These are phyloP conservation scores for Orussus abietinus DNA, from an alignment of 1,140 invertebrate genomes.

Conservation along the genomic window DNA sequence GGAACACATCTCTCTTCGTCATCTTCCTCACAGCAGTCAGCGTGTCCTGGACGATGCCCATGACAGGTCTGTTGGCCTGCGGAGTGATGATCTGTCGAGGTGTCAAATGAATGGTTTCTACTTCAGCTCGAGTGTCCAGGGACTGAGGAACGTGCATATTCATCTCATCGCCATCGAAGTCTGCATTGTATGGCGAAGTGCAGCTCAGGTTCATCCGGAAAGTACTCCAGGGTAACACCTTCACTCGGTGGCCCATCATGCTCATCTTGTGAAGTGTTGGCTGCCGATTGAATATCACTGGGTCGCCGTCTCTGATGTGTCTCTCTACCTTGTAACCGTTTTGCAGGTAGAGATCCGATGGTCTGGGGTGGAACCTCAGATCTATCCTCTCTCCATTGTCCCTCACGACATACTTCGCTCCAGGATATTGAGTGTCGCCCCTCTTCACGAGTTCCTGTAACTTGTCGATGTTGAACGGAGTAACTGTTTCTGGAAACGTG, in stretches of 20 bases:
- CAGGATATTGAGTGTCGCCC: constrained; percentile 97
- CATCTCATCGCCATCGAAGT: constrained; percentile 99
- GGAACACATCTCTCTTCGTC: constrained; percentile 98
- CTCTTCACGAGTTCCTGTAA: constrained; percentile 94
- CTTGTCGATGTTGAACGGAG: constrained; percentile 98
- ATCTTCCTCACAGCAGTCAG: constrained; percentile 98
- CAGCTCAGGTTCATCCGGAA: constrained; percentile 95
- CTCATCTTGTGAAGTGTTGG: constrained; percentile 99
- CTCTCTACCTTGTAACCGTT: constrained; percentile 95
- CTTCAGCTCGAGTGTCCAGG: constrained; percentile 97
- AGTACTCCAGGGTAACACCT: constrained; percentile 96
- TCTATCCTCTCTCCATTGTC: constrained; percentile 99
- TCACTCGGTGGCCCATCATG: constrained; percentile 99
- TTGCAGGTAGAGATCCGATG: constrained; percentile 96
- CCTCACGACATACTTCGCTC: constrained; percentile 98
- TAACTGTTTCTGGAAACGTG: constrained; percentile 99
- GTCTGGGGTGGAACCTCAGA: constrained; percentile 96
- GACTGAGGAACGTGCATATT: constrained; percentile 99
- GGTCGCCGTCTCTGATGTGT: constrained; percentile 96
- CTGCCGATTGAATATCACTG: constrained; percentile 99
- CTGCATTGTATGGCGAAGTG: constrained; percentile 99
- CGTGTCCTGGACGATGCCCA: constrained; percentile 99
- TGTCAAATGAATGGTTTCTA: constrained; percentile 96
- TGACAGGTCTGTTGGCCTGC: constrained; percentile 96
- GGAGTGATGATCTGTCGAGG: constrained; percentile 98